Evolutionary conservation across 2,888 invertebrate species (phyloP), one percentile per base, ranked within the genome.

Genomic region (Leptinotarsa rubiginosa): DNA sequence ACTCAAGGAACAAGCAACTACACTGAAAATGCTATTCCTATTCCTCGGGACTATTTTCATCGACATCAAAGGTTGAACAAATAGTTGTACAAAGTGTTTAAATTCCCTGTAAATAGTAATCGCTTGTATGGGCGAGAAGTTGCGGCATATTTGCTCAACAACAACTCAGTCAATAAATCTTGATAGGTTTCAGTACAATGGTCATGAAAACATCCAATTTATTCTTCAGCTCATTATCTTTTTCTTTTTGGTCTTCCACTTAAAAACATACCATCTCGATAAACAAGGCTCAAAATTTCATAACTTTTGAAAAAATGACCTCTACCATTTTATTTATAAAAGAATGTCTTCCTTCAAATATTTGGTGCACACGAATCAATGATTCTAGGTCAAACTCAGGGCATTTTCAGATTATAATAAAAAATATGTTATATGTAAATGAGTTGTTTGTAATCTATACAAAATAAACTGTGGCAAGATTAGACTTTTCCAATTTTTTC

Each of bases 391-490:
- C 75, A 73, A 75, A 75, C 79, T 81, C 78, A 78, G 80, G 75
- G 75, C 81, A 81, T 77, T 80, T 81, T 80, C 78, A 77, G 75
- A 80, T 78, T 78, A 50, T 50, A 78, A 64, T 68, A 18, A 79
- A 75, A 69, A 79, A 80, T 79, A 78, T 83, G 82, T 79, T 80
- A 81, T 80, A 82, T 82, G 83, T 83, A 83, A 80, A 77, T 80
- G 78, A 81, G 81, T 77, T 82, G 81, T 84, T 85, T 85, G 84
- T 85, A 84, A 84, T 82, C 83, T 84, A 84, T 83, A 83, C 81
- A 81, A 80, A 79, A 84, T 84, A 84, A 84, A 83, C 80, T 85
- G 83, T 84, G 84, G 82, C 82, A 82, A 83, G 65, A 62, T 73
- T 76, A 75, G 3, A 25, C 76, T 77, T 72, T 75, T 72, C 70